Conservation (phyloP, 1,140 invertebrate genomes). For the Musca vetustissima region DNA sequence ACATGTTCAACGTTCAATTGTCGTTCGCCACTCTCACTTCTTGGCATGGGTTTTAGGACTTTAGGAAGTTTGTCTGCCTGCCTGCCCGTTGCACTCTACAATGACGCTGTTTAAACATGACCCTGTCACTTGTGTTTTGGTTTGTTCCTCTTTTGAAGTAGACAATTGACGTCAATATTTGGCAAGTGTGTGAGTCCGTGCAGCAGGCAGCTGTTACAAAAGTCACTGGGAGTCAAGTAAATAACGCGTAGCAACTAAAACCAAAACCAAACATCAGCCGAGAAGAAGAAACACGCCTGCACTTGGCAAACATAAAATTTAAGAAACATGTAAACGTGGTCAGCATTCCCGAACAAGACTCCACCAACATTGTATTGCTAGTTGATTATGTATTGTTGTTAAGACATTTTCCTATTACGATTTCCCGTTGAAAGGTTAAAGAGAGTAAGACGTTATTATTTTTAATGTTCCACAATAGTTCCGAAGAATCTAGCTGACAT, state of each 20-base stretch:
- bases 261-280: neutral
- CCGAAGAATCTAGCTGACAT: too few species aligned
- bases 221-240: neutral
- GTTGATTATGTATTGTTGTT: too few species aligned
- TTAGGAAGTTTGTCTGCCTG: neutral
- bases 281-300: neutral
- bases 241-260: neutral
- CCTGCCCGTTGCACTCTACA: neutral
- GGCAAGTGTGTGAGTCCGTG: too few species aligned
- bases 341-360: neutral
- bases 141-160: neutral
- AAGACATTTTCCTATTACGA: too few species aligned
- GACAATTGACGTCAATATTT: conserved; percentile 7
- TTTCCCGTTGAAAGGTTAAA: too few species aligned
- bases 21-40: too few species aligned
- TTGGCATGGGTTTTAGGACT: too few species aligned
- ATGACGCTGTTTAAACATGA: neutral
- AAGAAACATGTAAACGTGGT: conserved; percentile 19
- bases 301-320: conserved; percentile 10
- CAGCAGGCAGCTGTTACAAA: conserved; percentile 1
- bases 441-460: too few species aligned
- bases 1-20: neutral
- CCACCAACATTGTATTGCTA: too few species aligned
- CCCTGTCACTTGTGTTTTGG: neutral
- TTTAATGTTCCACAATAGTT: too few species aligned